Base-by-base conservation (phyloP, 2,888 invertebrate genomes). In the Aphelenchoides bicaudatus region DNA sequence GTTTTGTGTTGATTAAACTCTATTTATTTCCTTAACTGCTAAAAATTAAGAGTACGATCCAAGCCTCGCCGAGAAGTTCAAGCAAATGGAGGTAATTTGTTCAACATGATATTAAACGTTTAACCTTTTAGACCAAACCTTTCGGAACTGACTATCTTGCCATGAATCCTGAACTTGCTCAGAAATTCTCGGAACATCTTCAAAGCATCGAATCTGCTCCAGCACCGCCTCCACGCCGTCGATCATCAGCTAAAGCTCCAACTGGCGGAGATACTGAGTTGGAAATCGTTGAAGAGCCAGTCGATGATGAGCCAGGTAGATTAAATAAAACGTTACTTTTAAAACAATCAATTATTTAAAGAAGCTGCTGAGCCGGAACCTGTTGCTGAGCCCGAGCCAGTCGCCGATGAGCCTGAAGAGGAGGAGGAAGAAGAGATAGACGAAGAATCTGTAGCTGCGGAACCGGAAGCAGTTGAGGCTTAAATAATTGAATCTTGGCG, bases 1-100 rank as follows among this genome's bases (percentile, higher is more conserved):
- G n/a, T n/a, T n/a, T n/a, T n/a, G n/a, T n/a, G n/a, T n/a, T n/a
- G n/a, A n/a, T n/a, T n/a, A n/a, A n/a, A n/a, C n/a, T n/a, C n/a
- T n/a, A n/a, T n/a, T n/a, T n/a, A n/a, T n/a, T n/a, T n/a, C n/a
- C n/a, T n/a, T n/a, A n/a, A n/a, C n/a, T n/a, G n/a, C n/a, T n/a
- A n/a, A n/a, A n/a, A n/a, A n/a, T n/a, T n/a, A n/a, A n/a, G 56
- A 63, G n/a, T 52, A 63, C 30, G 62, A 65, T 52, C 59, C 59
- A 5, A 50, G 28, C 8, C 31, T 58, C 16, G 59, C 61, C 16
- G 60, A 52, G n/a, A 51, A 34, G 31, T 37, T 29, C 16, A 27
- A 27, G 5, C 25, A 48, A 48, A 6, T 5, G 6, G 49, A 8
- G 34, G 34, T 34, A 34, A 34, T 16, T 34, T 34, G 34, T 34